Conservation (phyloP, 2,888 invertebrate genomes). For the Cheilosia pagana region DNA sequence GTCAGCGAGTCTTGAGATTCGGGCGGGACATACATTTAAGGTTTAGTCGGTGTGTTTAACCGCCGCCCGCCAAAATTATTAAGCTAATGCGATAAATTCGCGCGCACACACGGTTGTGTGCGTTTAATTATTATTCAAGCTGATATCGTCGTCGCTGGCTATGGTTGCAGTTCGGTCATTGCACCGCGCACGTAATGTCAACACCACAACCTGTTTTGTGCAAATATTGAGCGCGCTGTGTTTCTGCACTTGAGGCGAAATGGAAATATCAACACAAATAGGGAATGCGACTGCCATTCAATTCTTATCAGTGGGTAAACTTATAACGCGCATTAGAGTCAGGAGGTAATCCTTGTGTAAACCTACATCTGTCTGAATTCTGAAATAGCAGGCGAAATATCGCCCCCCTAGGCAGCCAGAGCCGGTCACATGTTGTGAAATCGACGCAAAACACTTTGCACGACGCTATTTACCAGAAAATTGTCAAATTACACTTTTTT, state of each 20-base stretch:
- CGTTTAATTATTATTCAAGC: slow-evolving; percentile 46
- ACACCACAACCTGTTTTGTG: slow-evolving; percentile 71
- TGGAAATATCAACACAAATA: slow-evolving; percentile 13
- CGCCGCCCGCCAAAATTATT: slow-evolving; percentile 17
- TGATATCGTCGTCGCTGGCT: slow-evolving; percentile 16
- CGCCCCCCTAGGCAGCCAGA: slow-evolving; percentile 29
- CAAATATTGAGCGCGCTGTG: slow-evolving; percentile 60
- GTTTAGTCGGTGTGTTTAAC: slow-evolving; percentile 13
- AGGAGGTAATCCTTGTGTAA: not conserved
- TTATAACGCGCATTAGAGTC: slow-evolving; percentile 11
- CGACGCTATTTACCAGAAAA: slow-evolving; percentile 41
- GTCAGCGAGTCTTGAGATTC: not conserved
- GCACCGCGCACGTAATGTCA: slow-evolving; percentile 63
- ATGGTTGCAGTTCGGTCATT: slow-evolving; percentile 59
- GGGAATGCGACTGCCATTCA: not conserved
- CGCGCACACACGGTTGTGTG: not conserved
- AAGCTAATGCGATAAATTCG: not conserved
- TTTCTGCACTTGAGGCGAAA: slow-evolving; percentile 60
- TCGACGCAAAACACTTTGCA: slow-evolving; percentile 28
- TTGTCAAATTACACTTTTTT: slow-evolving; percentile 58
- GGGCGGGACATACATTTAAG: slow-evolving; percentile 1
- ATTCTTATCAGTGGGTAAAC: slow-evolving; percentile 45
- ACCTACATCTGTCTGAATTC: slow-evolving; percentile 21
- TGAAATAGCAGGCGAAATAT: not conserved
- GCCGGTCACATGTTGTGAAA: slow-evolving; percentile 46